Base-by-base conservation (phyloP, 2,797 vertebrate genomes). In the Hyperoplus lanceolatus region DNA sequence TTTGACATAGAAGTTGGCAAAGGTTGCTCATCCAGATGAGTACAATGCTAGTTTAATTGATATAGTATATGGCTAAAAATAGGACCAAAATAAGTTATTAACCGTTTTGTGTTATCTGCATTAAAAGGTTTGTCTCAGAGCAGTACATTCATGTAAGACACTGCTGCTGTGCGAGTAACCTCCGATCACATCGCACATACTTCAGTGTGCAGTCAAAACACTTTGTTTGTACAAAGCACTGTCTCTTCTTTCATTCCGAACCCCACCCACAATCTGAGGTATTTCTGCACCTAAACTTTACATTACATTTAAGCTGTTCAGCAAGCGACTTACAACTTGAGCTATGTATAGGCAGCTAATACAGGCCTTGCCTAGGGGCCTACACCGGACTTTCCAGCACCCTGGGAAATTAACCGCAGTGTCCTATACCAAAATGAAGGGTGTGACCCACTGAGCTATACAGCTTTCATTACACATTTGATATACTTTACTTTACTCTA, bases 171-270 rank as follows among this genome's bases (percentile, higher is more conserved):
- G 16, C 12, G 36, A 61, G 18, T 18, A 70, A 70, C 3, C 21
- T 46, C 15, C 38, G 18, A 12, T 58, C n/a, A 21, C 4, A 29
- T 4, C 5, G 0, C 10, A 11, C 13, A 5, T 36, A 29, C 36
- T 42, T 38, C 15, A 8, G 4, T 8, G 8, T 59, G 18, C 29
- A 8, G 42, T 65, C 21, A 10, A 43, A 36, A 55, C 9, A 12
- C 42, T 54, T 46, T 43, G 12, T 2, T 12, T 0, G 29, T 29
- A 29, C 29, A 29, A 29, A 29, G 29, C 29, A 29, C 3, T 29
- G 29, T 45, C 39, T 14, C 53, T 29, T 61, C 46, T 74, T 16
- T 78, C 67, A 68, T 55, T 54, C 38, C 38, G 55, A 48, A 38
- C n/a, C 15, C 43, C 42, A 42, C 62, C 62, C 38, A 49, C 45